Conservation (phyloP, 1,140 invertebrate species). For the Coenobita brevimanus region DNA sequence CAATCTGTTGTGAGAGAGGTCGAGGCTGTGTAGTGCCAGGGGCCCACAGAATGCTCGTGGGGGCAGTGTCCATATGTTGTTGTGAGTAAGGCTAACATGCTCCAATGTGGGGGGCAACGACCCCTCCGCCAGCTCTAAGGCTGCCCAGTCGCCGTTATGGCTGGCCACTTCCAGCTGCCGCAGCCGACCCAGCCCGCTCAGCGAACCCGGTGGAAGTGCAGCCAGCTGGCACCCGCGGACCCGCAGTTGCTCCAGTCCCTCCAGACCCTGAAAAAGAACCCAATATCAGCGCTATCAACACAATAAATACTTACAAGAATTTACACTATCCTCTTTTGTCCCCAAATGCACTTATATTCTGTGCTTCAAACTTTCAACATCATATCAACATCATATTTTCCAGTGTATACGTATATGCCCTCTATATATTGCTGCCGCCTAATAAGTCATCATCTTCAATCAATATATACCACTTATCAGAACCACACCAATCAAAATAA, state of each 20-base stretch:
- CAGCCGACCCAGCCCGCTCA: constrained; percentile 83
- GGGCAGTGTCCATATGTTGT: constrained; percentile 91
- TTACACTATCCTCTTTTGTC: not conserved
- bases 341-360: too few species aligned
- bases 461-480: too few species aligned
- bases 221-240: constrained; percentile 87
- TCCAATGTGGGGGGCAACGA: constrained; percentile 45
- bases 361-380: too few species aligned
- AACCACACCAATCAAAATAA: too few species aligned
- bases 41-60: constrained; percentile 87
- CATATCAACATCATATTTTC: too few species aligned
- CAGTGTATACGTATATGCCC: too few species aligned
- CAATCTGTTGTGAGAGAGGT: constrained; percentile 87
- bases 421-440: too few species aligned
- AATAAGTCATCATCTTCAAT: too few species aligned
- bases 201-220: constrained; percentile 82
- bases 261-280: constrained; percentile 73
- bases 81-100: constrained; percentile 79
- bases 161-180: constrained; percentile 84
- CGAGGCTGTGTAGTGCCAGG: constrained; percentile 84
- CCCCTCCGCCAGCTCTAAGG: constrained; percentile 51
- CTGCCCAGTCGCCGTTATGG: constrained; percentile 76
- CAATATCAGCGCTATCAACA: not conserved
- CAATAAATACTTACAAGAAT: not conserved
- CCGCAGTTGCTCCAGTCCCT: constrained; percentile 82